A percentile compares a stretch with the other conserved stretches of the same genome.
phyloP scores from a whole-genome alignment of 2,888 invertebrate genomes.

The Ichneumoninae sp. region DNA sequence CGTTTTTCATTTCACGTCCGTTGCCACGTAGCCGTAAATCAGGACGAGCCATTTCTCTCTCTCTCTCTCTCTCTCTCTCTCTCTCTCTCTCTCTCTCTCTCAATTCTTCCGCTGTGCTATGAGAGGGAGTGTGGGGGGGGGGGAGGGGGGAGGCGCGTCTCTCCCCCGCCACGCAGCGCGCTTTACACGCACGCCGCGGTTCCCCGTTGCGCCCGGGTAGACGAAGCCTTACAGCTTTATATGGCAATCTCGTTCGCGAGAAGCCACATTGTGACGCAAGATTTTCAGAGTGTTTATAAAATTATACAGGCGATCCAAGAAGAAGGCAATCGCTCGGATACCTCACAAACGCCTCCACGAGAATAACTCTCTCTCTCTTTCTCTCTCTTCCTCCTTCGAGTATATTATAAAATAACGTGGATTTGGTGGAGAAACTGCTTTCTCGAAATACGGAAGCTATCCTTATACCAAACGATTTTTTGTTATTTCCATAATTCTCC shows the following conservation, averaged over 20 bases:
- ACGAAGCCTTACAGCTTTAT: constrained; percentile 78
- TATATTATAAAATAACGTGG: constrained; percentile 20
- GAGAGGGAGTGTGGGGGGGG: constrained; percentile 12
- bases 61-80: constrained; percentile 4
- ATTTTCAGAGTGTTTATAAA: constrained; percentile 84
- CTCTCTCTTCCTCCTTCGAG: background rate
- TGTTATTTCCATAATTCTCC: background rate
- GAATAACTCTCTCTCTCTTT: background rate
- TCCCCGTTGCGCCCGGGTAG: constrained; percentile 73
- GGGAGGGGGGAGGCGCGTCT: background rate
- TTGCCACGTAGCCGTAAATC: constrained; percentile 40
- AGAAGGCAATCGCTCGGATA: constrained; percentile 77
- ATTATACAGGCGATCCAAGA: constrained; percentile 79
- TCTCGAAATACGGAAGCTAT: background rate
- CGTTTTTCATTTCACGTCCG: constrained; percentile 56
- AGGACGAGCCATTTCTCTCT: background rate
- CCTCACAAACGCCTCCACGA: constrained; percentile 52
- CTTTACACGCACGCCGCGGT: constrained; percentile 68
- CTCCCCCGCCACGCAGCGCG: constrained; percentile 36
- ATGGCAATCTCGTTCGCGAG: constrained; percentile 79
- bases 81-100: background rate
- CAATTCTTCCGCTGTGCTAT: constrained; percentile 24
- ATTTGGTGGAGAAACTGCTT: constrained; percentile 21
- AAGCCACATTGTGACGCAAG: constrained; percentile 80
- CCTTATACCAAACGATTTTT: background rate